Evolutionary conservation across 2,113 vertebrate species (phyloP).

Genomic region (Pungitius pungitius): DNA sequence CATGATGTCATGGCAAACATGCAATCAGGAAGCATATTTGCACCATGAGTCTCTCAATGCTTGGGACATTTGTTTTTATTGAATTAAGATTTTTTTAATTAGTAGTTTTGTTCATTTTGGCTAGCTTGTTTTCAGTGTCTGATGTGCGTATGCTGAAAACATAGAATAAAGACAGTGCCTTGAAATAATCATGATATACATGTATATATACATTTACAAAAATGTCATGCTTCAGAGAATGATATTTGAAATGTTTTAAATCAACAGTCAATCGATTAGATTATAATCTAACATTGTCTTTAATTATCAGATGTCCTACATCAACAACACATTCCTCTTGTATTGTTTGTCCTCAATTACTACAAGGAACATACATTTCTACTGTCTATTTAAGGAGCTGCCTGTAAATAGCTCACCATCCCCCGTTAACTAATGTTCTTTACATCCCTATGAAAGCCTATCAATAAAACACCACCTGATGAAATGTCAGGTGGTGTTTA

Average conservation of each 20-base stretch:
- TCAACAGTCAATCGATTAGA: not conserved
- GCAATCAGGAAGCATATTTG: slow-evolving; percentile 49
- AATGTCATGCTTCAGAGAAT: not conserved
- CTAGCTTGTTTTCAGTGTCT: not conserved
- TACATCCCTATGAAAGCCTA: slow-evolving; percentile 20
- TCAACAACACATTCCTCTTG: not conserved
- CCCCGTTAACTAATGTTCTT: slow-evolving; percentile 11
- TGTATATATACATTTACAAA: too few species aligned
- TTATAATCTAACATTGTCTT: not conserved
- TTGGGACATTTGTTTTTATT: slow-evolving; percentile 42
- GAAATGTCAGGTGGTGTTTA: slow-evolving; percentile 29
- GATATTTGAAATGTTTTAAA: not conserved
- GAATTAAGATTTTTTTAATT: not conserved
- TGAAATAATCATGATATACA: not conserved
- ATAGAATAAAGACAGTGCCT: not conserved
- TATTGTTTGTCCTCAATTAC: not conserved
- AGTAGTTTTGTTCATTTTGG: not conserved
- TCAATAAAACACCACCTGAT: slow-evolving; percentile 37
- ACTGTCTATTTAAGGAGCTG: not conserved
- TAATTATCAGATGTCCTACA: not conserved
- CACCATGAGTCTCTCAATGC: slow-evolving; percentile 31
- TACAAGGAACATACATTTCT: not conserved
- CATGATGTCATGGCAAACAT: slow-evolving; percentile 63
- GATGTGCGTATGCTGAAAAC: not conserved
- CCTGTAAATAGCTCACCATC: not conserved